Evolutionary conservation across 2,888 invertebrate species (phyloP).

Genomic region (Drosophila austrosaltans): DNA sequence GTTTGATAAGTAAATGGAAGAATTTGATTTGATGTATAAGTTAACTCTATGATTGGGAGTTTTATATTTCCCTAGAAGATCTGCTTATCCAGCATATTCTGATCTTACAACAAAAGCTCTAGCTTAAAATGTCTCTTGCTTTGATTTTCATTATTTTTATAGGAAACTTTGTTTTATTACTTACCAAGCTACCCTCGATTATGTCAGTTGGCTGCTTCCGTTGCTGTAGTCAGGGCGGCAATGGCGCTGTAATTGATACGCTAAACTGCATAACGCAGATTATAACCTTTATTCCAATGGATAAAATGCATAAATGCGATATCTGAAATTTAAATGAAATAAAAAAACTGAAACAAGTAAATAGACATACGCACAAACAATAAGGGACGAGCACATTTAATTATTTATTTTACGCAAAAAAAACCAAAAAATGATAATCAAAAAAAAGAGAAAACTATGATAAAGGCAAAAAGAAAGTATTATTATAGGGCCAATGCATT

Average conservation of each 20-base stretch:
- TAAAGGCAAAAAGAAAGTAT: slow-evolving; percentile 14
- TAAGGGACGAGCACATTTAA: slow-evolving; percentile 40
- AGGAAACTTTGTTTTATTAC: slow-evolving; percentile 16
- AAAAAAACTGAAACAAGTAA: slow-evolving; percentile 19
- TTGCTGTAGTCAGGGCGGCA: slow-evolving; percentile 28
- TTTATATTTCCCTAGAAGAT: no score
- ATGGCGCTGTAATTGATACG: slow-evolving; percentile 72
- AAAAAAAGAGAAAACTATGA: background rate
- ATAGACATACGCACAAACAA: slow-evolving; percentile 10
- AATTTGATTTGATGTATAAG: background rate
- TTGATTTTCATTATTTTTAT: no score
- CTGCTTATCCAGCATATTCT: no score
- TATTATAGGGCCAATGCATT: slow-evolving; percentile 34
- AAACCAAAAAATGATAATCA: slow-evolving; percentile 5
- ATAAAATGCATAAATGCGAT: slow-evolving; percentile 56
- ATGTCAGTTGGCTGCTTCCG: slow-evolving; percentile 50
- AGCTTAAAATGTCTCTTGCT: no score
- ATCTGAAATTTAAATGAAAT: slow-evolving; percentile 1
- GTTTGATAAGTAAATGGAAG: background rate
- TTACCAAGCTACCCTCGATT: slow-evolving; percentile 6
- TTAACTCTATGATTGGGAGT: no score
- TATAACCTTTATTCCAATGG: slow-evolving; percentile 62
- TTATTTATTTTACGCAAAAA: slow-evolving; percentile 26
- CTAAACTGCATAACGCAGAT: slow-evolving; percentile 75
- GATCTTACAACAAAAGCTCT: no score